These are phyloP conservation scores for Orchestia grillus DNA, from an alignment of 1,140 invertebrate genomes.

Conservation along the genomic window DNA sequence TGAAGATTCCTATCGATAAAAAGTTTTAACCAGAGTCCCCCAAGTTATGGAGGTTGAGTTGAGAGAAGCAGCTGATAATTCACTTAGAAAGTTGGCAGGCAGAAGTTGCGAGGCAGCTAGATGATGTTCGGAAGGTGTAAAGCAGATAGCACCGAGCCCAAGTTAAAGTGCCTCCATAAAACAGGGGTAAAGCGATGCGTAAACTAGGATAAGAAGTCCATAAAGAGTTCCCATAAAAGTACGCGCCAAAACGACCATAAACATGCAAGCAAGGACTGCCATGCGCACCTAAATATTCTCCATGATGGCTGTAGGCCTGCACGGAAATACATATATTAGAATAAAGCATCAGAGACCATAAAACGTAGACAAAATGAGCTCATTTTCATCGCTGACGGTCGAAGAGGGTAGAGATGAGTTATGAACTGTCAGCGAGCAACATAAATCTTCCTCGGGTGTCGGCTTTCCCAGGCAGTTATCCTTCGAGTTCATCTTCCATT, in stretches of 20 bases:
- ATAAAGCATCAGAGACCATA: not conserved
- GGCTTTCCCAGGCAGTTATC: not conserved
- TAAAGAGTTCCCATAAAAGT: constrained; percentile 34
- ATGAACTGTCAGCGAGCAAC: not conserved
- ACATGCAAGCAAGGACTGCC: constrained; percentile 20
- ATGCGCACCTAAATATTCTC: not conserved
- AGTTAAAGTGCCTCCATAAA: constrained; percentile 44
- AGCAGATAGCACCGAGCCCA: constrained; percentile 25
- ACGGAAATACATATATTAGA: not conserved
- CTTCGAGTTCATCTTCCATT: not conserved
- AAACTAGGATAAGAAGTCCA: constrained; percentile 40
- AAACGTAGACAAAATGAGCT: not conserved
- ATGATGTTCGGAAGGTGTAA: constrained; percentile 45
- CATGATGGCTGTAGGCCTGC: not conserved
- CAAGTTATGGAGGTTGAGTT: constrained; percentile 15
- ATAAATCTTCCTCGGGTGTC: constrained; percentile 7
- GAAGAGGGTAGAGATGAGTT: not conserved
- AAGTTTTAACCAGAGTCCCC: constrained; percentile 35
- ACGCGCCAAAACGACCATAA: not conserved
- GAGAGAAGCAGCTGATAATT: constrained; percentile 30
- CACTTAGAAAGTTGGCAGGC: constrained; percentile 36
- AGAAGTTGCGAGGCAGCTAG: not conserved
- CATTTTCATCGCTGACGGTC: not conserved
- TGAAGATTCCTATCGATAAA: constrained; percentile 51
- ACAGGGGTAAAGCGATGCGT: not conserved